A percentile compares a stretch with the other conserved stretches of the same genome.
phyloP scores from a whole-genome alignment of 2,888 invertebrate species.

The Epinotia ramella region DNA sequence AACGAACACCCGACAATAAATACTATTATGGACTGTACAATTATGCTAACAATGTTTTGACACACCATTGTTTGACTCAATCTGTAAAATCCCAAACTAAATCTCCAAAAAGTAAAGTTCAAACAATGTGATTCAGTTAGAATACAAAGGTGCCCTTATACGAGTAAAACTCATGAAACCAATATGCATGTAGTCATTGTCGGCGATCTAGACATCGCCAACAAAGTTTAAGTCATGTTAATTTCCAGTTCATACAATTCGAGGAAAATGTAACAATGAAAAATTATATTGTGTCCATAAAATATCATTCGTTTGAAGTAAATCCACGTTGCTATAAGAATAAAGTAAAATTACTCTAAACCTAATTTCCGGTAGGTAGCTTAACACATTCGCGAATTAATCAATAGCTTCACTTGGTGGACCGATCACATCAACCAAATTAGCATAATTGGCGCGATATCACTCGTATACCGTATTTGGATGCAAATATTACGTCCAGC shows the following conservation, averaged over 20 bases:
- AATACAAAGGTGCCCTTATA: conserved; percentile 39
- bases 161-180: conserved; percentile 66
- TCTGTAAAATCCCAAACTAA: conserved; percentile 16
- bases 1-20: conserved; percentile 1
- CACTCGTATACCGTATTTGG: conserved; percentile 24
- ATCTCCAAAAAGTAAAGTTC: neutral
- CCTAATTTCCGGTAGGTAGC: neutral
- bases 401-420: conserved; percentile 19
- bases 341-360: neutral
- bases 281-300: neutral
- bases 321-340: neutral
- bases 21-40: conserved; percentile 1
- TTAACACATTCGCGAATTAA: conserved; percentile 6
- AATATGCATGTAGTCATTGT: conserved; percentile 63
- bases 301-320: too few relatives aligned
- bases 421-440: conserved; percentile 16
- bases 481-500: conserved; percentile 35
- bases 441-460: conserved; percentile 30
- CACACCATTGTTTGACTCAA: conserved; percentile 8
- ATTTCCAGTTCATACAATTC: conserved; percentile 35
- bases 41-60: neutral
- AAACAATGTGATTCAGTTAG: conserved; percentile 33
- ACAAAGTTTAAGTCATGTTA: conserved; percentile 27
- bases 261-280: conserved; percentile 12
- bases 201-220: conserved; percentile 63